These are phyloP conservation scores for Phoebastria nigripes DNA, from an alignment of 2,797 vertebrate genomes.

Conservation along the genomic window DNA sequence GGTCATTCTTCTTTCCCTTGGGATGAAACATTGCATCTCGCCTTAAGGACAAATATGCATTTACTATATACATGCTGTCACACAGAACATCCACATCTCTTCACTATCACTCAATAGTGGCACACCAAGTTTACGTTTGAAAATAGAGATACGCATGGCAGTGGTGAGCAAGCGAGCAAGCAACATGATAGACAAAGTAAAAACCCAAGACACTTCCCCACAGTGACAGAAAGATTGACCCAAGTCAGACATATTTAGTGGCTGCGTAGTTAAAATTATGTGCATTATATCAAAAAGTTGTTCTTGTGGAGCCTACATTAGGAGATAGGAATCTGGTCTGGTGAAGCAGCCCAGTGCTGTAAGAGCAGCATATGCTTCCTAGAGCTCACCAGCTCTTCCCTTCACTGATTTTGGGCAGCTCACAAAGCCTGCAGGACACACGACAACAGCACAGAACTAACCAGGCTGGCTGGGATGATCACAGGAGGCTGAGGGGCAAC, in stretches of 20 bases:
- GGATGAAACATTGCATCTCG: neutral
- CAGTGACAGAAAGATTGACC: neutral
- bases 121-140: slow-evolving; percentile 19
- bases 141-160: neutral
- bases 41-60: slow-evolving; percentile 53
- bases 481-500: neutral
- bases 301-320: neutral
- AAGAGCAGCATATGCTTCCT: neutral
- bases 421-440: neutral
- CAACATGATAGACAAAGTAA: neutral
- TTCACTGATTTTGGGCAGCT: neutral
- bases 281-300: neutral
- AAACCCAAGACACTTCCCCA: neutral
- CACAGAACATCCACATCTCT: slow-evolving; percentile 33
- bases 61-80: slow-evolving; percentile 33
- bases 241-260: neutral
- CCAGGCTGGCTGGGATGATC: neutral
- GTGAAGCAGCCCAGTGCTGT: neutral
- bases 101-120: slow-evolving; percentile 12
- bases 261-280: neutral
- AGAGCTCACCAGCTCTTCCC: neutral
- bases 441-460: neutral
- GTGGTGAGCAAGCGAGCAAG: neutral
- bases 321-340: neutral
- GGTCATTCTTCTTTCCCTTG: slow-evolving; percentile 42